These are phyloP conservation scores for Melanotaenia nigrans DNA, from an alignment of 2,797 vertebrate species.

Conservation along the genomic window DNA sequence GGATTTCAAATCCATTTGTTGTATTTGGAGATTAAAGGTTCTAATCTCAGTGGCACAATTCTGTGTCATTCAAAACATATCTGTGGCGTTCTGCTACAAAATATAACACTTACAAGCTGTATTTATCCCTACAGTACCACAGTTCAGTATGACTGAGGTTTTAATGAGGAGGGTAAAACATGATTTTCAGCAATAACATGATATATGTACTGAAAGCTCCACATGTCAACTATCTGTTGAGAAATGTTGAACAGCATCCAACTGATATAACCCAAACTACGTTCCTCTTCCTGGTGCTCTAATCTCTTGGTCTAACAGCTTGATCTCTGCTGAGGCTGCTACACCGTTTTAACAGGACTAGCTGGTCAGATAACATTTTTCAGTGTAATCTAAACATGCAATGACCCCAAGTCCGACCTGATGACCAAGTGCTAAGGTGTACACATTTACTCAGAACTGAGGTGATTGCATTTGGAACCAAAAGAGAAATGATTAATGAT, in stretches of 20 bases:
- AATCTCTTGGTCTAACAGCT: constrained; percentile 50
- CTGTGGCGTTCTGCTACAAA: constrained; percentile 16
- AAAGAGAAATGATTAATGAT: no score
- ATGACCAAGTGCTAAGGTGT: constrained; percentile 32
- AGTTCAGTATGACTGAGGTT: not conserved
- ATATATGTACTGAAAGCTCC: not conserved
- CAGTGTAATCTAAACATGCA: constrained; percentile 27
- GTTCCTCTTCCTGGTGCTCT: constrained; percentile 30
- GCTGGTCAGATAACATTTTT: constrained; percentile 67
- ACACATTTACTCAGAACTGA: constrained; percentile 9
- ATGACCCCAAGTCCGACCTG: constrained; percentile 37
- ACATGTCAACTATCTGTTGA: not conserved
- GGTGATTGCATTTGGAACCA: no score
- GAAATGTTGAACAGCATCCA: constrained; percentile 12
- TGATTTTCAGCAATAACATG: constrained; percentile 2
- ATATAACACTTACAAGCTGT: constrained; percentile 5
- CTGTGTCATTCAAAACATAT: constrained; percentile 31
- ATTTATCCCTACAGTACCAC: constrained; percentile 8
- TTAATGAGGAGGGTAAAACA: not conserved
- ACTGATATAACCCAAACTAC: constrained; percentile 29
- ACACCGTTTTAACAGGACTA: constrained; percentile 50
- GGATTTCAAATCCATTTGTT: constrained; percentile 47
- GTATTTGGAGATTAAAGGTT: constrained; percentile 47
- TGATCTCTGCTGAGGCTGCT: constrained; percentile 28
- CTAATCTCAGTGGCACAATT: constrained; percentile 41